Percentiles rank a stretch among this genome's conserved stretches.
These are phyloP conservation scores for Upupa epops DNA, from an alignment of 2,113 vertebrate genomes.

Conservation along the genomic window DNA sequence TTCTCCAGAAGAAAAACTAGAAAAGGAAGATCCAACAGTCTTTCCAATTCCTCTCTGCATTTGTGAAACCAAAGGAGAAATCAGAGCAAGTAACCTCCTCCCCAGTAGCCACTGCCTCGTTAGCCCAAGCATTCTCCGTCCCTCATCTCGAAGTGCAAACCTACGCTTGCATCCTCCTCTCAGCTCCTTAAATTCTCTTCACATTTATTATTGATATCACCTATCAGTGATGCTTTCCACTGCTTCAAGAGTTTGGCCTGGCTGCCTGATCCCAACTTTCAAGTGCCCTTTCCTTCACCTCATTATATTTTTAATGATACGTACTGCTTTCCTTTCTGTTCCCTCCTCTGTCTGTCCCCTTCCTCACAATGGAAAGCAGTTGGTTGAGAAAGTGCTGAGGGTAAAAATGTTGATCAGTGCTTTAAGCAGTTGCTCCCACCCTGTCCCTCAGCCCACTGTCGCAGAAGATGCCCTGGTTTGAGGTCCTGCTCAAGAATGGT, in stretches of 20 bases:
- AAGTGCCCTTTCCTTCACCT: slow-evolving; percentile 13
- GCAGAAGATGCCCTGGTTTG: background rate
- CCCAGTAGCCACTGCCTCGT: background rate
- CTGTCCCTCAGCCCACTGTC: background rate
- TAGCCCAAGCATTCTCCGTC: background rate
- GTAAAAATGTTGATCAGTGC: background rate
- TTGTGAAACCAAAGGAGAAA: slow-evolving; percentile 14
- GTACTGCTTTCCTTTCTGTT: background rate
- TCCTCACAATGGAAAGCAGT: background rate
- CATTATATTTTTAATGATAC: slow-evolving; percentile 24
- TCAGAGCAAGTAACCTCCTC: background rate
- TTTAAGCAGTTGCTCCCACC: background rate
- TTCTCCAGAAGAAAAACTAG: background rate
- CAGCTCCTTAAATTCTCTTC: background rate
- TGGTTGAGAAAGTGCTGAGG: background rate
- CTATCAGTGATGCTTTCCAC: slow-evolving; percentile 37
- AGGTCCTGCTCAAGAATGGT: background rate
- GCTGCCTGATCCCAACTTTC: background rate
- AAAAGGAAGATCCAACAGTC: background rate
- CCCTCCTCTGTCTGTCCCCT: background rate
- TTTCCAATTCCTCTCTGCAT: background rate
- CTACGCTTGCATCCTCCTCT: background rate
- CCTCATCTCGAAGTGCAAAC: background rate
- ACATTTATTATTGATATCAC: slow-evolving; percentile 47
- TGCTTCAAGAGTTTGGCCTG: background rate